phyloP scores from a whole-genome alignment of 2,113 vertebrate genomes.

The Amphiprion percula region DNA sequence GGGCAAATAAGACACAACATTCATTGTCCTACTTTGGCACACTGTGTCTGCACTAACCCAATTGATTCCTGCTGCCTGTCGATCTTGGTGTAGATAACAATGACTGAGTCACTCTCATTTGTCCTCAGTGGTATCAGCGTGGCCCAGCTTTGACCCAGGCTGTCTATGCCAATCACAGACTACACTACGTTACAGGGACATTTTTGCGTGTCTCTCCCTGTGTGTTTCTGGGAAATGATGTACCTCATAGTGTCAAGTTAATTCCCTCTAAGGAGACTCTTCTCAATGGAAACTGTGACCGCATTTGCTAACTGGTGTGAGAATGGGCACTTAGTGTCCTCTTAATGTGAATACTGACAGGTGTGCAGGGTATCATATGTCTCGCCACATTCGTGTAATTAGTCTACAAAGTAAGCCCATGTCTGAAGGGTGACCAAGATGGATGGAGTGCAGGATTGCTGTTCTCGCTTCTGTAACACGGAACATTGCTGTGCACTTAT shows the following conservation, averaged over 20 bases:
- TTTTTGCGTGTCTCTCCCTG: slow-evolving; percentile 17
- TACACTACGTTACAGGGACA: slow-evolving; percentile 14
- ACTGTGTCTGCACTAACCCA: slow-evolving; percentile 23
- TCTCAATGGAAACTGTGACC: slow-evolving; percentile 72
- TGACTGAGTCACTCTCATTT: slow-evolving; percentile 44
- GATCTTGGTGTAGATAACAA: slow-evolving; percentile 44
- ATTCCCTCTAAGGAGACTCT: slow-evolving; percentile 28
- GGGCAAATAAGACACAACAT: slow-evolving; percentile 36
- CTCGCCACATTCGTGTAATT: slow-evolving; percentile 70
- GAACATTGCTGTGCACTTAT: slow-evolving; percentile 45
- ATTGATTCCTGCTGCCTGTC: slow-evolving; percentile 4
- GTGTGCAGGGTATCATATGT: slow-evolving; percentile 62
- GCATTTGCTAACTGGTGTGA: slow-evolving; percentile 56
- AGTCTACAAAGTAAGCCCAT: slow-evolving; percentile 48
- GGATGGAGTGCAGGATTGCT: slow-evolving; percentile 30
- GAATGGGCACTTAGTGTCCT: slow-evolving; percentile 50
- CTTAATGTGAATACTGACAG: slow-evolving; percentile 55
- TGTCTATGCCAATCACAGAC: slow-evolving; percentile 39
- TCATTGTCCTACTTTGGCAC: slow-evolving; percentile 28
- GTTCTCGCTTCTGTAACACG: slow-evolving; percentile 17
- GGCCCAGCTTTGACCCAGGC: slow-evolving; percentile 35
- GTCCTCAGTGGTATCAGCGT: slow-evolving; percentile 36
- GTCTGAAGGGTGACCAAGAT: slow-evolving; percentile 54
- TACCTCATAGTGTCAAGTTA: slow-evolving; percentile 65
- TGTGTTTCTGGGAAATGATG: slow-evolving; percentile 58